These are phyloP conservation scores for Beris morrisii DNA, from an alignment of 2,888 invertebrate species.

Conservation along the genomic window DNA sequence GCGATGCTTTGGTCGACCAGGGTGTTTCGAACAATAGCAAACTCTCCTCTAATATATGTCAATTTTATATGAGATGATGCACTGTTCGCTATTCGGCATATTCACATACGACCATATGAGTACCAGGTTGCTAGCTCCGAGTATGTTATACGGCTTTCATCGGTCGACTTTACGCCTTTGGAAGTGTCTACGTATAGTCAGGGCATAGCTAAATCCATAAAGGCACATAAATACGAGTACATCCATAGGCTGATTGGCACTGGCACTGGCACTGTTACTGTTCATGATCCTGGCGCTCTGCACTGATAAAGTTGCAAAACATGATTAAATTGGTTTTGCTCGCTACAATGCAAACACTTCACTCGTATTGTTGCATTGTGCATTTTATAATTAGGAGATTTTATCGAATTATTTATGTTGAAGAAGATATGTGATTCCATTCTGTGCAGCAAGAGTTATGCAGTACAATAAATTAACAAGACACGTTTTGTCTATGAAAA, in stretches of 20 bases:
- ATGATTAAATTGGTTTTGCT: conserved; percentile 39
- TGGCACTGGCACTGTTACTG: conserved; percentile 1
- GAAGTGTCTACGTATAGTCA: conserved; percentile 10
- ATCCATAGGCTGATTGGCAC: not conserved
- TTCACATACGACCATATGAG: conserved; percentile 9
- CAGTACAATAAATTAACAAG: conserved; percentile 16
- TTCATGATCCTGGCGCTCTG: conserved; percentile 21
- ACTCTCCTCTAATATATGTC: conserved; percentile 33
- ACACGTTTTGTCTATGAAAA: no score
- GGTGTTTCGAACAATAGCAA: conserved; percentile 34
- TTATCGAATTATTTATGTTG: conserved; percentile 45
- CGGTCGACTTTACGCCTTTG: conserved; percentile 26
- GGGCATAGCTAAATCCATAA: not conserved
- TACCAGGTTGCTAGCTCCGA: conserved; percentile 16
- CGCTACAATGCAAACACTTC: conserved; percentile 38
- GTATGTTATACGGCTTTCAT: conserved; percentile 15
- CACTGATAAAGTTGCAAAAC: conserved; percentile 39
- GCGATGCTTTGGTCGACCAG: conserved; percentile 9
- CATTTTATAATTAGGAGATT: conserved; percentile 46
- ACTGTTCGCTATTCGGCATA: conserved; percentile 8
- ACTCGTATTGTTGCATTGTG: conserved; percentile 41
- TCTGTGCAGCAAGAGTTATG: conserved; percentile 18
- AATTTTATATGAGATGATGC: conserved; percentile 26
- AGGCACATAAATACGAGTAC: not conserved
- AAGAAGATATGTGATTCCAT: conserved; percentile 33